Evolutionary conservation across 1,140 invertebrate species (phyloP), one percentile per base, ranked within the genome.

Genomic region (Aporrectodea caliginosa): DNA sequence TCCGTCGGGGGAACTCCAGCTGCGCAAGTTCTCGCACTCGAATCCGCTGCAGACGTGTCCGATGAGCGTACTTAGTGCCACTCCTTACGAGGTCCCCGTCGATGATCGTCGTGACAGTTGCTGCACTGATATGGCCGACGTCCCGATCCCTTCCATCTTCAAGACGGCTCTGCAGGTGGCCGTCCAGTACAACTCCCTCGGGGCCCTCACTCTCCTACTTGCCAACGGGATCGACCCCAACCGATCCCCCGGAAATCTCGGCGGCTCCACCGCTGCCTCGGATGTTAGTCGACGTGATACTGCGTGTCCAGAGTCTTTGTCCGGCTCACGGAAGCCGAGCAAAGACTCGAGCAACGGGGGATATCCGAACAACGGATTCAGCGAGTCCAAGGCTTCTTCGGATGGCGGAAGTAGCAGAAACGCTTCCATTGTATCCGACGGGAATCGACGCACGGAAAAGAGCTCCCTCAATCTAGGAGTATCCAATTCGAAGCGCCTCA

Each of bases 141-240:
- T 58, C 43, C 43, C 43, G 34, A 82, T 82, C 73, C 90, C 89
- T 1, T 84, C 88, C 0, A 88, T 91, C 32, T 91, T 91, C 82
- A 87, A 85, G 79, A 91, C 90, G 82, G 90, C 90, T 1, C 85
- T 91, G 0, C 91, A 91, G 83, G 84, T 91, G 73, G 91, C 91
- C 1, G 88, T 91, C 27, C 90, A 90, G 80, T 87, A 90, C 82
- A 88, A 88, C 29, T 88, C 91, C 0, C 83, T 90, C 27, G 90
- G 31, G 6, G 91, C 91, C 0, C 86, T 90, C 0, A 85, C 90
- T 16, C 86, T 91, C 0, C 86, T 92, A 12, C 88, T 92, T 31
- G 89, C 89, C 79, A 90, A 90, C 82, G 89, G 90, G 6, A 87
- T 91, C 31, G 90, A 91, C 80, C 90, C 91, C 1, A 90, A 91